These are phyloP conservation scores for Netelia virgata DNA, from an alignment of 2,888 invertebrate genomes.

Conservation along the genomic window DNA sequence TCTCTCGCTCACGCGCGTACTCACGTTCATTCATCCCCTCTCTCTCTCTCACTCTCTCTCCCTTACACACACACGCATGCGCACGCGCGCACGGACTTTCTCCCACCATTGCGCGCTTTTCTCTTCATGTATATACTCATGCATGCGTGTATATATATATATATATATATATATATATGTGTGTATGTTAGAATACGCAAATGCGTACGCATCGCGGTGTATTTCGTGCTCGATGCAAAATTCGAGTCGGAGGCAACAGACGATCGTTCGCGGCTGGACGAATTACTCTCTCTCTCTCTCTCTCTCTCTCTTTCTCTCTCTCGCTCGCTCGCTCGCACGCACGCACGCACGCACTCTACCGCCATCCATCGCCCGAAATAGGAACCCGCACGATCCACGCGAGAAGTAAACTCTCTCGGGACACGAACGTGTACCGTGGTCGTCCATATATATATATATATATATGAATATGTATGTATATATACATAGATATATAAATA, in stretches of 20 bases:
- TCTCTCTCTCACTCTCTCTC: conserved; percentile 30
- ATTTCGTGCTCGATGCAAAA: conserved; percentile 51
- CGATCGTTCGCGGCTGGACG: conserved; percentile 26
- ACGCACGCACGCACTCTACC: neutral
- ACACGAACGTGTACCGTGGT: conserved; percentile 16
- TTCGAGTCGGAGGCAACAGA: neutral
- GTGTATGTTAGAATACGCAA: neutral
- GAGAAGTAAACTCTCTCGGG: conserved; percentile 47
- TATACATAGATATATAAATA: conserved; percentile 1
- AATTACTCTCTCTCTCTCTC: conserved; percentile 46
- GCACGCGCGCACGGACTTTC: conserved; percentile 29
- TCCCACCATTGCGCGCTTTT: conserved; percentile 64
- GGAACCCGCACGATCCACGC: conserved; percentile 52
- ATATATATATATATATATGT: neutral
- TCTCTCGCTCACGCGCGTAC: conserved; percentile 79
- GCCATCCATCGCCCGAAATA: conserved; percentile 64
- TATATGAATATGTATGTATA: no score
- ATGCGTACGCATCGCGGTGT: conserved; percentile 34
- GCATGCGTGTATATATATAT: conserved; percentile 19
- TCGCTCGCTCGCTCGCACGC: neutral
- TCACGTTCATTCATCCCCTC: conserved; percentile 79
- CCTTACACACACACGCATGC: conserved; percentile 36
- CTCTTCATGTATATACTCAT: conserved; percentile 39
- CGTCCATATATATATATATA: no score
- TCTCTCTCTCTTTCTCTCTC: no score